Percentiles rank a stretch among this genome's conserved stretches.
Evolutionary conservation across 2,888 invertebrate species (phyloP).

Genomic region (Phasia obesa): DNA sequence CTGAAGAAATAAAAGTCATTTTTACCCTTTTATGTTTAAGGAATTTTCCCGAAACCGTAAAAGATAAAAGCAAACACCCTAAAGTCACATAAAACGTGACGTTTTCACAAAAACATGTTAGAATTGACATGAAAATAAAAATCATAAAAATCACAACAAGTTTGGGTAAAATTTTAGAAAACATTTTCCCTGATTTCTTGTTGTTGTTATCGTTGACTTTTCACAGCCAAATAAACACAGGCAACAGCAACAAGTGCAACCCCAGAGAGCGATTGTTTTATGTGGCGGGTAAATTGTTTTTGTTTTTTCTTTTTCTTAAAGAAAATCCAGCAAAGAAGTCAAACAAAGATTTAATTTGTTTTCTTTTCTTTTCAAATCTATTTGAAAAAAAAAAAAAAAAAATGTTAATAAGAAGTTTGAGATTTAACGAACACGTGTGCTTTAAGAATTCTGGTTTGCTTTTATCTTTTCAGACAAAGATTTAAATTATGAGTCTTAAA

Average conservation of each 20-base stretch:
- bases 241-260: constrained; percentile 51
- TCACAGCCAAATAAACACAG: constrained; percentile 36
- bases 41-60: too few relatives aligned
- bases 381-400: too few relatives aligned
- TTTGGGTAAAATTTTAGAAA: constrained; percentile 40
- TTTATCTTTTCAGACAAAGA: neutral
- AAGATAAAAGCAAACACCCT: too few relatives aligned
- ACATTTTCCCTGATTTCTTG: neutral
- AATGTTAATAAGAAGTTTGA: neutral
- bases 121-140: too few relatives aligned
- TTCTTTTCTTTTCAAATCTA: neutral
- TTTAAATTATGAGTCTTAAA: neutral
- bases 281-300: constrained; percentile 31
- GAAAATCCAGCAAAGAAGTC: constrained; percentile 18
- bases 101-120: constrained; percentile 29
- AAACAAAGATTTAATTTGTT: constrained; percentile 44
- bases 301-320: too few relatives aligned
- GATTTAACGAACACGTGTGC: constrained; percentile 52
- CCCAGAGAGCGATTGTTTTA: neutral
- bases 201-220: constrained; percentile 38
- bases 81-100: too few relatives aligned
- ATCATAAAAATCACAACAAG: constrained; percentile 55
- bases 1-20: too few relatives aligned
- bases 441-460: neutral
- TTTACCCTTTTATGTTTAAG: too few relatives aligned